Evolutionary conservation across 1,140 invertebrate genomes (phyloP), one percentile per base, ranked within the genome.

Genomic region (Monomorium pharaonis): DNA sequence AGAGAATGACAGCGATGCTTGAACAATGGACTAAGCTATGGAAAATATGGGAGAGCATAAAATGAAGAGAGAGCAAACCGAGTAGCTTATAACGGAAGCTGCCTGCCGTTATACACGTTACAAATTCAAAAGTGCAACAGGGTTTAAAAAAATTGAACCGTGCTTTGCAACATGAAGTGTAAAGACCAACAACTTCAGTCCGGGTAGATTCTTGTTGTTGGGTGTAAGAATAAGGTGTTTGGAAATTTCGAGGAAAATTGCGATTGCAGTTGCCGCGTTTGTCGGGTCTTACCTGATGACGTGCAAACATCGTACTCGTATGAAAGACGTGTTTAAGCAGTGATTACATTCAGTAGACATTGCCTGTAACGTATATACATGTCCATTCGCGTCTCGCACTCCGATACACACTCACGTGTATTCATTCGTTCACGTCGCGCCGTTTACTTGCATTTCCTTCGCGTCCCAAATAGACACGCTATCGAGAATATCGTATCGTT

Each of bases 361-460:
- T 88, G 78, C 89, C 88, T 89, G 89, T 89, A 88, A 89, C 78
- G 21, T 58, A 88, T 58, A 88, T 14, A 42, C 62, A 60, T 58
- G 54, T 60, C 37, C 47, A 65, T 21, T 54, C 47, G 44, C 16
- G 24, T 70, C 78, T 69, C 42, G 33, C 70, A 60, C 67, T 77
- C 70, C 21, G n/a, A 14, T 27, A 51, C 81, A 37, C 62, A 65
- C 58, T 65, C 30, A 44, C 30, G n/a, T 76, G 62, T 63, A 80
- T 51, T 47, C 81, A 47, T n/a, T 37, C 65, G 24, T 62, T 87
- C 27, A 56, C 47, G 18, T 51, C 9, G 74, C 65, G 33, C 37
- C 86, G 58, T 74, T 75, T 69, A 60, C 51, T 72, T 51, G 33
- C 54, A 33, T 12, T 54, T 72, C 44, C 24, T 51, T 33, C 24